Base-by-base conservation (phyloP, 1,140 invertebrate genomes). In the Nomia melanderi region DNA sequence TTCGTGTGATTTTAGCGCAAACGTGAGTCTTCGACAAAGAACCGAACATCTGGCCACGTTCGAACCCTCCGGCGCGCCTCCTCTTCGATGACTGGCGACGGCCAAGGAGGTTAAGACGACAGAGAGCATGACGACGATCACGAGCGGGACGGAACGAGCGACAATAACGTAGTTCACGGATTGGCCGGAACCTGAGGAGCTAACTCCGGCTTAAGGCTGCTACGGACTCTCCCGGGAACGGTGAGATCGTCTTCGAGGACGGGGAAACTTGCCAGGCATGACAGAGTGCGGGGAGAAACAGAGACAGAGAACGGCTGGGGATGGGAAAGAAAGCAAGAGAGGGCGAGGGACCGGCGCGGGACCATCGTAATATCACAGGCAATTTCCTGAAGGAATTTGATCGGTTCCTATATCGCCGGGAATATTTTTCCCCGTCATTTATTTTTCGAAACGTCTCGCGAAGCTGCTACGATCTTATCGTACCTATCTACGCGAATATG, bases 331-430 rank as follows among this genome's bases (percentile, higher is more conserved):
- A 6, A 29, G 36, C n/a, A 27, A 39, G 27, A 41, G 23, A 27
- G 41, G 1, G 31, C 14, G 25, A 50, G n/a, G 57, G 17, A 36
- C 53, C 47, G 56, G 77, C 59, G 64, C 44, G 75, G 69, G 85
- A 79, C 76, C 83, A 81, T 88, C 86, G 85, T 87, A 88, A 88
- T 88, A 88, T 88, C 86, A 84, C 85, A 87, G 85, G 85, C 87
- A 88, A 88, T 88, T 88, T 88, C 86, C 85, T 88, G 83, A 64
- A 87, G 85, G 87, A 88, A 88, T 88, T 88, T 85, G 86, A 88
- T 88, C 81, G 86, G 81, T 85, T 86, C 79, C 77, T 82, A 82
- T 84, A 84, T 83, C 79, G 82, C 77, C 50, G 63, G 53, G 83
- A 87, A 88, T 87, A 88, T 87, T 87, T 87, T 86, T 81, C 83